Evolutionary conservation across 2,888 invertebrate genomes (phyloP).

Genomic region (Boloria euphrosyne): DNA sequence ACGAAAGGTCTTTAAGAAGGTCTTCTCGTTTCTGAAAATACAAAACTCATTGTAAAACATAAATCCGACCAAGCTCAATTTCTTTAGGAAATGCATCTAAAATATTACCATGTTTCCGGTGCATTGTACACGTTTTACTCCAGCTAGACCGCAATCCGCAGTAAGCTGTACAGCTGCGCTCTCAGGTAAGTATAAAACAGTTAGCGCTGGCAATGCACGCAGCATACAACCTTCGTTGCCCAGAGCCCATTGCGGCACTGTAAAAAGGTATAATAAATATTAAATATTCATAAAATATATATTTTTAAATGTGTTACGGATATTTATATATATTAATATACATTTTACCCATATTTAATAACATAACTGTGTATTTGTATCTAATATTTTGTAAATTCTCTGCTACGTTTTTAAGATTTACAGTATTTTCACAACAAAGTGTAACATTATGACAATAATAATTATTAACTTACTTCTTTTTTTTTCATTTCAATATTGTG

Average conservation of each 20-base stretch:
- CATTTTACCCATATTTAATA: too few species aligned
- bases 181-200: conserved; percentile 89
- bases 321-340: too few species aligned
- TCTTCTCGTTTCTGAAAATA: conserved; percentile 82
- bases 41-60: neutral
- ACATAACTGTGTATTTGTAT: too few species aligned
- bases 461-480: too few species aligned
- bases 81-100: neutral
- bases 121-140: conserved; percentile 87
- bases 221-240: conserved; percentile 86
- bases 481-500: too few species aligned
- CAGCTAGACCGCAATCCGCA: conserved; percentile 88
- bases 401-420: too few species aligned
- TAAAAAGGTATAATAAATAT: conserved; percentile 17
- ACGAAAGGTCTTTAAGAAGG: conserved; percentile 82
- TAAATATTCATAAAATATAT: too few species aligned
- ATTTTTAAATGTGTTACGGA: too few species aligned
- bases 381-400: too few species aligned
- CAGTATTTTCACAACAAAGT: too few species aligned
- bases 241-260: conserved; percentile 90
- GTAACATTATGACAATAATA: too few species aligned
- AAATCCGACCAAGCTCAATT: neutral
- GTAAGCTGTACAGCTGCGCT: conserved; percentile 89
- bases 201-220: conserved; percentile 87
- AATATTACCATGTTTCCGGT: conserved; percentile 87